A percentile compares a stretch with the other conserved stretches of the same genome.
Evolutionary conservation across 2,888 invertebrate genomes (phyloP).

Genomic region (Ectemnius continuus): DNA sequence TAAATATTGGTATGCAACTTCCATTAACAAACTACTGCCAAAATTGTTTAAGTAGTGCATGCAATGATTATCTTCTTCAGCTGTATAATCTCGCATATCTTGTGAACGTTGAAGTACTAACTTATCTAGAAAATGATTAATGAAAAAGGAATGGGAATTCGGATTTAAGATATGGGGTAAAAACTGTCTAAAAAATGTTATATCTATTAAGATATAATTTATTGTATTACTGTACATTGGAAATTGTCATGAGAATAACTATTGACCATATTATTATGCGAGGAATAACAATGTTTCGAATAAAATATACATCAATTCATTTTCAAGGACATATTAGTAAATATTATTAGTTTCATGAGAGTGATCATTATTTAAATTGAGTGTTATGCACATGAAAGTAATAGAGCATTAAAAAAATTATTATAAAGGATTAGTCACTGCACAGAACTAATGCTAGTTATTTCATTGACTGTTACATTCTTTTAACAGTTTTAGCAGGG

Average conservation of each 20-base stretch:
- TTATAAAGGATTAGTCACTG: conserved; percentile 6
- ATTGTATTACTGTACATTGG: too few relatives aligned
- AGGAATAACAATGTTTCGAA: conserved; percentile 1
- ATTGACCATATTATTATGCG: not conserved
- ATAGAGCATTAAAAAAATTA: not conserved
- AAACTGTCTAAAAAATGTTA: not conserved
- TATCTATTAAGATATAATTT: too few relatives aligned
- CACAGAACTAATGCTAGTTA: not conserved
- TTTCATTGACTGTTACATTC: conserved; percentile 1
- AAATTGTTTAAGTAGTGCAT: conserved; percentile 62
- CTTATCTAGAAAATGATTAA: conserved; percentile 55
- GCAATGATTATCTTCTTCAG: conserved; percentile 26
- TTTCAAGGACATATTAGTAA: not conserved
- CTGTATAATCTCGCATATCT: conserved; percentile 24
- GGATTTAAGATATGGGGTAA: too few relatives aligned
- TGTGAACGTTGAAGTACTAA: conserved; percentile 53
- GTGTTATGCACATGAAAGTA: not conserved
- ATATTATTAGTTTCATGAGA: too few relatives aligned
- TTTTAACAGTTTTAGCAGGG: not conserved
- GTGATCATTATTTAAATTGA: too few relatives aligned
- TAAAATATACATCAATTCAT: conserved; percentile 3
- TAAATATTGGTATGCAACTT: conserved; percentile 71
- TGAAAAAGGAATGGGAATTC: conserved; percentile 36
- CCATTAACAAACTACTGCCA: conserved; percentile 67
- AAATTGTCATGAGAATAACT: too few relatives aligned